phyloP scores from a whole-genome alignment of 2,113 vertebrate species.

The Caretta caretta region DNA sequence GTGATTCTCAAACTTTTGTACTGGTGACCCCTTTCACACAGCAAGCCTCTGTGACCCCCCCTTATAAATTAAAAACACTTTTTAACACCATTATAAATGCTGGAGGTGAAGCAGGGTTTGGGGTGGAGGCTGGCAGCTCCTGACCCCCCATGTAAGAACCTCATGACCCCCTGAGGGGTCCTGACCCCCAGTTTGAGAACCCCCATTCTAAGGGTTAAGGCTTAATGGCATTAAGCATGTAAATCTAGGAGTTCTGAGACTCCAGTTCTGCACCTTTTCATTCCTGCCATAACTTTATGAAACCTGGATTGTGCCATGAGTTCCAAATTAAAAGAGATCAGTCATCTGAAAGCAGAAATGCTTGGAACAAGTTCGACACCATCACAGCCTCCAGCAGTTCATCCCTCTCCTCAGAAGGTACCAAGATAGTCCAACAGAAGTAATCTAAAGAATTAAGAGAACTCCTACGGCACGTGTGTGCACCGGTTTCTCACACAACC shows the following conservation, averaged over 20 bases:
- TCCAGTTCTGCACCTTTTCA: neutral
- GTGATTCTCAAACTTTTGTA: no score
- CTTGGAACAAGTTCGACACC: fast-evolving
- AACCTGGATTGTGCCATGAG: fast-evolving
- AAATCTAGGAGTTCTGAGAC: neutral
- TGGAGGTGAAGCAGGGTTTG: no score
- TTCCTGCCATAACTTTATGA: neutral
- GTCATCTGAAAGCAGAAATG: neutral
- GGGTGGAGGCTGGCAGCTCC: no score
- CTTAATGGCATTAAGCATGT: neutral
- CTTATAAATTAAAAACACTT: no score
- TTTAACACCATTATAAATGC: no score
- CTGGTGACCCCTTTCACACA: no score
- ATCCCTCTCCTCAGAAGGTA: neutral
- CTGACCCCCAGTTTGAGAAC: no score
- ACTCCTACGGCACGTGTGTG: neutral
- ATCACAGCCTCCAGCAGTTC: fast-evolving
- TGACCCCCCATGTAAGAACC: no score
- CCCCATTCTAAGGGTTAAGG: neutral
- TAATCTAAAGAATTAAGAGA: neutral
- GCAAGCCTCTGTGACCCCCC: no score
- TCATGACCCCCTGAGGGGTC: no score
- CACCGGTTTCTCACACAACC: neutral
- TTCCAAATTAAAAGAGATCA: neutral
- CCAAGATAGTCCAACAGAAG: neutral